Base-by-base conservation (phyloP, 2,888 invertebrate genomes). In the Ophion slaviceki region DNA sequence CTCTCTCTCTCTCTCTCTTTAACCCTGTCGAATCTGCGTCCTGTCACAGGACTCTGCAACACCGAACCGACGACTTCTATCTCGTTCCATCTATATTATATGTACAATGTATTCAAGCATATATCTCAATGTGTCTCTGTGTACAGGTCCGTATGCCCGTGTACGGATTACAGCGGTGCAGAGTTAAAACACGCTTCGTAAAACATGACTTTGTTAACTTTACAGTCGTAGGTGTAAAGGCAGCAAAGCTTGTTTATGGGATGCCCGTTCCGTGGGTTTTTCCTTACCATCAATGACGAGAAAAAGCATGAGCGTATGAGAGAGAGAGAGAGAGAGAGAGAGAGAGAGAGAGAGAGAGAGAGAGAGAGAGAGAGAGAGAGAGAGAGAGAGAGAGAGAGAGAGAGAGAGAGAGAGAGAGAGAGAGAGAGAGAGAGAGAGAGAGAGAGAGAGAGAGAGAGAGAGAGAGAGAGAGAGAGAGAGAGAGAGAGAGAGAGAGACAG, bases 191-290 rank as follows among this genome's bases (percentile, higher is more conserved):
- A 87, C 87, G 86, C 88, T 85, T 84, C 88, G 88, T 89, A 90
- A 91, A 90, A 88, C 88, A 87, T 90, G 88, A 90, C 88, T 90
- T 90, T 88, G 90, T 90, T 90, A 91, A 84, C 84, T 84, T 72
- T 76, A 84, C 80, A 70, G 86, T 82, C 62, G 61, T 83, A 87
- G 85, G 88, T 88, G 88, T 86, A 85, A 88, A 88, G 82, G 81
- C 80, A 80, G 66, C 75, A 84, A 84, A 86, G 86, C 87, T 90
- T 88, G 88, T 88, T 90, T 87, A 88, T 88, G 87, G 85, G 88
- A 67, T 68, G 79, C 67, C 62, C 72, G 75, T 88, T 85, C 82
- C 70, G 85, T 53, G 87, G 14, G 86, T 85, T 86, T 84, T 61
- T 70, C 76, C 68, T 68, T 82, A 53, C n/a, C 71, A 70, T 72